These are phyloP conservation scores for Helostoma temminkii DNA, from an alignment of 2,797 vertebrate genomes.

Conservation along the genomic window DNA sequence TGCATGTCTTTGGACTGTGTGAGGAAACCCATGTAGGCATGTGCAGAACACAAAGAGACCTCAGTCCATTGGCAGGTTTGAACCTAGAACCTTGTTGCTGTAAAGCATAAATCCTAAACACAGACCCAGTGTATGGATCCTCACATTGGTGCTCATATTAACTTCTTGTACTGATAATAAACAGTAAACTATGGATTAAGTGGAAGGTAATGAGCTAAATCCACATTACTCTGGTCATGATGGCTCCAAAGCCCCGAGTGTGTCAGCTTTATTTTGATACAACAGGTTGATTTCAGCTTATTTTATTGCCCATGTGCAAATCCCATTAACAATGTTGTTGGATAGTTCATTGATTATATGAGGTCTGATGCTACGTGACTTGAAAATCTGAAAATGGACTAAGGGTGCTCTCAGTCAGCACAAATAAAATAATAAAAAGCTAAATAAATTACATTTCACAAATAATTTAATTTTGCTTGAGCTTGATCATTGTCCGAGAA, in stretches of 20 bases:
- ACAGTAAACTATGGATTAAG: too few relatives aligned
- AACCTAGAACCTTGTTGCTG: too few relatives aligned
- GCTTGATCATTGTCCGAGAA: neutral
- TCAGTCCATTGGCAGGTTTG: too few relatives aligned
- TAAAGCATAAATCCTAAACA: too few relatives aligned
- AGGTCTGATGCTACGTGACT: constrained; percentile 14
- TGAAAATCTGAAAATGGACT: constrained; percentile 80
- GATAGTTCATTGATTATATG: constrained; percentile 6
- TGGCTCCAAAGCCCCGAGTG: neutral
- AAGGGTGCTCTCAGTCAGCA: constrained; percentile 74
- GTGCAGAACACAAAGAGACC: too few relatives aligned
- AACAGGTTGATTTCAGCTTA: neutral
- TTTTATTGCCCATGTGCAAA: neutral
- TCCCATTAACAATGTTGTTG: neutral
- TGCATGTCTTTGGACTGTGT: too few relatives aligned
- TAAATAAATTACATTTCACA: neutral
- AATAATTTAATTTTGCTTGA: neutral
- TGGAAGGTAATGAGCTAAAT: too few relatives aligned
- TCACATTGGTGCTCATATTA: too few relatives aligned
- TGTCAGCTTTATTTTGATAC: neutral
- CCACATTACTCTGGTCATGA: neutral
- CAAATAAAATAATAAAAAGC: constrained; percentile 68
- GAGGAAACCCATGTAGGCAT: too few relatives aligned
- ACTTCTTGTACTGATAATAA: too few relatives aligned
- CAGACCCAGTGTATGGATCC: too few relatives aligned